Evolutionary conservation across 2,888 invertebrate species (phyloP), one percentile per base, ranked within the genome.

Genomic region (Dichetophora obliterata): DNA sequence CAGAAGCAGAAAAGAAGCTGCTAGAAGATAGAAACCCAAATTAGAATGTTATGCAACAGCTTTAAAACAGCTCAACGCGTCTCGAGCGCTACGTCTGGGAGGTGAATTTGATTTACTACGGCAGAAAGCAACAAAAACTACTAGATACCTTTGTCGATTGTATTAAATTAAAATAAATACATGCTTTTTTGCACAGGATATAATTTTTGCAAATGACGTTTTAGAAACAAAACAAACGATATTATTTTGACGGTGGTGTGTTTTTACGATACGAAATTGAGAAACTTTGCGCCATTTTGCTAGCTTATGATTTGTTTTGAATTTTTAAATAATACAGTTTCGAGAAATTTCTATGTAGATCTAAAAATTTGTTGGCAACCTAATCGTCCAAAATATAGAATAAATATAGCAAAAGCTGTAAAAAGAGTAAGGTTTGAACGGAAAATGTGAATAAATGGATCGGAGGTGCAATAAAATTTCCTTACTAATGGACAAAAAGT

Each of bases 401-500:
- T 2, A 43, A 14, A 43, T 43, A 43, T 6, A 14, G 14, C 43
- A 43, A 11, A 11, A 14, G 43, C 43, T 14, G 14, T 43, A 14
- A 43, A 3, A 6, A 11, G 43, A 14, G 43, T 5, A 43, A 43
- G 11, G 6, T 37, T 1, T 37, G 8, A 37, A 37, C 37, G 6
- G 37, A 37, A 43, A 43, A 43, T 43, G 37, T 74, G 79, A 78
- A 80, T 50, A 81, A 82, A 79, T 81, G 82, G 80, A 79, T 80
- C 85, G 81, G 86, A 85, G 86, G 85, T 86, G 83, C 85, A 85
- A 86, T 86, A 85, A 86, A 86, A 86, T 82, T 81, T 81, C 82
- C 83, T 76, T 82, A 82, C 85, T 86, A 85, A 85, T 86, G 85
- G 63, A 37, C 59, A 43, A 43, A 66, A 9, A 66, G 19, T 19